Evolutionary conservation across 53 echinoderm and acorn worm species (phyloP).

Genomic region (Apostichopus leukothele): DNA sequence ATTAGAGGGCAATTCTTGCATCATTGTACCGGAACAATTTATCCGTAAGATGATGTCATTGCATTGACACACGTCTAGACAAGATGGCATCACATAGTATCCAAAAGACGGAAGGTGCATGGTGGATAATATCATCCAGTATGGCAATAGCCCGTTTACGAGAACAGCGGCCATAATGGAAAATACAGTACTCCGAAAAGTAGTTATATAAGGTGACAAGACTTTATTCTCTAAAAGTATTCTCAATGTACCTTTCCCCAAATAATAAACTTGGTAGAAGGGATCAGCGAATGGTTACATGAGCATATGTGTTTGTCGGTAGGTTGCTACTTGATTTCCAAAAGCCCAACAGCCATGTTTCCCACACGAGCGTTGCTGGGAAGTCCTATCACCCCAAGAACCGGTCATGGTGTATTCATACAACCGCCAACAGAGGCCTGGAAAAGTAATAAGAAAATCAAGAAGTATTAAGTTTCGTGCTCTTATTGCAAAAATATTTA

Average conservation of each 20-base stretch:
- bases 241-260: background rate
- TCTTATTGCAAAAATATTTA: no score
- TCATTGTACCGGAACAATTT: slow-evolving; percentile 9
- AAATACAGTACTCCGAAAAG: no score
- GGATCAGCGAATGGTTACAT: background rate
- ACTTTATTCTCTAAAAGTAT: no score
- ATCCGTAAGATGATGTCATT: slow-evolving; percentile 19
- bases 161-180: background rate
- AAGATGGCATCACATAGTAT: background rate
- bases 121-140: background rate
- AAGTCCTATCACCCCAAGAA: background rate
- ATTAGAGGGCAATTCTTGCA: background rate
- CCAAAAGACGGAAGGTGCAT: background rate
- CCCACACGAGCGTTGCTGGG: no score
- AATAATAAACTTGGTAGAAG: background rate
- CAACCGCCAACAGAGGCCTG: background rate
- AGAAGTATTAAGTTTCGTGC: no score
- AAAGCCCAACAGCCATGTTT: no score
- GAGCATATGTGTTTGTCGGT: background rate
- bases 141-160: background rate
- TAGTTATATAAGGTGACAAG: no score
- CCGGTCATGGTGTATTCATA: background rate
- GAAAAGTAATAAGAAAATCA: background rate
- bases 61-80: background rate
- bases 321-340: no score